Percentiles rank a stretch among this genome's conserved stretches.
phyloP scores from a whole-genome alignment of 2,888 invertebrate genomes.

The Belgica antarctica region DNA sequence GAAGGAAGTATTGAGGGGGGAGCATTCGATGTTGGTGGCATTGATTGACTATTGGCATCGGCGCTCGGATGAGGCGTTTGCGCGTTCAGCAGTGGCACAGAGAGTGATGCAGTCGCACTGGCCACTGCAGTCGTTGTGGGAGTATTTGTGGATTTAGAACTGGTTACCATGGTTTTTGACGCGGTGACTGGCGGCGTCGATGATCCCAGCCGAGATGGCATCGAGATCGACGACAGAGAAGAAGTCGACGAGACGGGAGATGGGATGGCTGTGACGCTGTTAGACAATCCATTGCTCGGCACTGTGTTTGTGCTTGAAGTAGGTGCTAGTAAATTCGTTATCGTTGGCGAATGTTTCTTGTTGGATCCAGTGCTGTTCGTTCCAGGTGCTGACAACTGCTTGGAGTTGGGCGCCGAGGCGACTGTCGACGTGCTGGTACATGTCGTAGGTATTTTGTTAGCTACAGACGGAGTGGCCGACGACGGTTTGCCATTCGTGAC shows the following conservation, averaged over 20 bases:
- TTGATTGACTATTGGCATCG: slow-evolving; percentile 45
- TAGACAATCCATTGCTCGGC: slow-evolving; percentile 54
- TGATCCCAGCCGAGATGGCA: slow-evolving; percentile 55
- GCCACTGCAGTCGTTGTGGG: slow-evolving; percentile 57
- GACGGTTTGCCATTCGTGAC: slow-evolving; percentile 47
- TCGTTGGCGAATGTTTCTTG: slow-evolving; percentile 56
- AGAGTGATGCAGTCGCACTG: slow-evolving; percentile 45
- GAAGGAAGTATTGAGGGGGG: slow-evolving; percentile 46
- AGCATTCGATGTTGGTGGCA: slow-evolving; percentile 48
- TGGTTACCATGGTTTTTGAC: no score
- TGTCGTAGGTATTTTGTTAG: slow-evolving; percentile 47
- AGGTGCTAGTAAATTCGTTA: slow-evolving; percentile 53
- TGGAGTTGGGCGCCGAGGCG: slow-evolving; percentile 13
- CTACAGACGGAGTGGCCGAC: slow-evolving; percentile 44
- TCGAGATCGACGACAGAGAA: slow-evolving; percentile 47
- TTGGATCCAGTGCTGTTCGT: slow-evolving; percentile 57
- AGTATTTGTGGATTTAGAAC: slow-evolving; percentile 55
- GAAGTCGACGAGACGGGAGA: slow-evolving; percentile 57
- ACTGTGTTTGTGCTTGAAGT: slow-evolving; percentile 48
- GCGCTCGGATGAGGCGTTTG: slow-evolving; percentile 48
- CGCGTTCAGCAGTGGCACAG: slow-evolving; percentile 48
- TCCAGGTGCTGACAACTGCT: slow-evolving; percentile 31
- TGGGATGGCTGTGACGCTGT: slow-evolving; percentile 49
- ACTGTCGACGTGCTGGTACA: slow-evolving; percentile 47
- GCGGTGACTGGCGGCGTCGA: slow-evolving; percentile 58